Conservation (phyloP, 2,888 invertebrate species). For the Bombyx huttoni region DNA sequence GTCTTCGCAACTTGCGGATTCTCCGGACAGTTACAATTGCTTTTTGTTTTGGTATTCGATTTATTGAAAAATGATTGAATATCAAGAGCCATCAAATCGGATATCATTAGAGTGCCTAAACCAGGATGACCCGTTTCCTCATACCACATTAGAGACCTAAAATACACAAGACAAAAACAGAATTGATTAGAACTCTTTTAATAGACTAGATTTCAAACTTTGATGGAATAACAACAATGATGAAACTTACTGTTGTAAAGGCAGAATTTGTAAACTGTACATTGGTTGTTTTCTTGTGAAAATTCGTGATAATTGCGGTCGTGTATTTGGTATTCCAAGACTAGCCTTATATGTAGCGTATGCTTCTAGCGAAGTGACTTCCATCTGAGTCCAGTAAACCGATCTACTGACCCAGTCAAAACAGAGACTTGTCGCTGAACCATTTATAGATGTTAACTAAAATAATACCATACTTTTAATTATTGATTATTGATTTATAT, state of each 20-base stretch:
- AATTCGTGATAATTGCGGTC: slow-evolving; percentile 68
- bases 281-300: slow-evolving; percentile 72
- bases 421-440: slow-evolving; percentile 75
- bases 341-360: slow-evolving; percentile 77
- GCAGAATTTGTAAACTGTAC: slow-evolving; percentile 80
- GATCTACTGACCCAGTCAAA: slow-evolving; percentile 91
- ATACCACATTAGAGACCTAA: slow-evolving; percentile 82
- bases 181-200: background rate
- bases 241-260: slow-evolving; percentile 76
- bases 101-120: slow-evolving; percentile 75
- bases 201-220: background rate
- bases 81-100: slow-evolving; percentile 70
- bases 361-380: slow-evolving; percentile 49
- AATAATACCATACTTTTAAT: background rate
- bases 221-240: background rate
- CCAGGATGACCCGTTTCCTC: slow-evolving; percentile 75
- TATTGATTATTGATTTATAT: too few species aligned
- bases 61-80: slow-evolving; percentile 72
- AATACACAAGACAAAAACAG: slow-evolving; percentile 7
- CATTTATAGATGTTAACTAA: slow-evolving; percentile 58
- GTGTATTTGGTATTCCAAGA: slow-evolving; percentile 71
- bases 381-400: slow-evolving; percentile 85
- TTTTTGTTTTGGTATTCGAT: slow-evolving; percentile 20
- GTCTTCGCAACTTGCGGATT: slow-evolving; percentile 74
- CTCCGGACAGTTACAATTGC: slow-evolving; percentile 77